Evolutionary conservation across 2,113 vertebrate species (phyloP), one percentile per base, ranked within the genome.

Genomic region (Peromyscus leucopus): DNA sequence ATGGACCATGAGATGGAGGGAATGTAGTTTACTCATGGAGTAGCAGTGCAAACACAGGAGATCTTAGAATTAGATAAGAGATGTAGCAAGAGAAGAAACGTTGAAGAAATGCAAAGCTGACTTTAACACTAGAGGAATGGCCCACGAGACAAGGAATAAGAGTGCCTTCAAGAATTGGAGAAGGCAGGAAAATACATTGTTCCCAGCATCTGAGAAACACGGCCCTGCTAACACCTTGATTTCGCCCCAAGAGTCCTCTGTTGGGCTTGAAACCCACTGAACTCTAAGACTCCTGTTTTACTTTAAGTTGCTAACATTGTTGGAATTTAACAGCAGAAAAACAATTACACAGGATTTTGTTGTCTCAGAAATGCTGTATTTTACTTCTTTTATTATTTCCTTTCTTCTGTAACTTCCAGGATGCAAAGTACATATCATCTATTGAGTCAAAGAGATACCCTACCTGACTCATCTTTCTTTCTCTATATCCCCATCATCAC

Each of bases 291-390:
- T 48, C 36, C 61, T 83, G 15, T 87, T 2, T 63, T 63, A 42
- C 36, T 80, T 80, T 80, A 92, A 96, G 21, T 46, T 42, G 79
- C 6, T 63, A 82, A 80, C 4, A 26, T 65, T 89, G 31, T 95
- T 75, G n/a, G 36, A 84, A 87, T 75, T 88, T 84, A 92, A n/a
- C 3, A 74, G 26, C 12, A 71, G 22, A 90, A 92, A 96, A 95
- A 9, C 7, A 69, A 57, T 42, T 22, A 90, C 7, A 75, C 0
- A 46, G 6, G 33, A 7, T 92, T 93, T 83, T 82, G 33, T 86
- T 46, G 82, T 76, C 33, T 91, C 46, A 71, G 36, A 89, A 88
- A 72, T 88, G 51, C 46, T 95, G 61, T 80, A 7, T 90, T 36
- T 67, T 89, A 28, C 71, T 72, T 92, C 82, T 72, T 80, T 92